Evolutionary conservation across 1,140 invertebrate genomes (phyloP), one percentile per base, ranked within the genome.

Genomic region (Thalassaphorura encarpata): DNA sequence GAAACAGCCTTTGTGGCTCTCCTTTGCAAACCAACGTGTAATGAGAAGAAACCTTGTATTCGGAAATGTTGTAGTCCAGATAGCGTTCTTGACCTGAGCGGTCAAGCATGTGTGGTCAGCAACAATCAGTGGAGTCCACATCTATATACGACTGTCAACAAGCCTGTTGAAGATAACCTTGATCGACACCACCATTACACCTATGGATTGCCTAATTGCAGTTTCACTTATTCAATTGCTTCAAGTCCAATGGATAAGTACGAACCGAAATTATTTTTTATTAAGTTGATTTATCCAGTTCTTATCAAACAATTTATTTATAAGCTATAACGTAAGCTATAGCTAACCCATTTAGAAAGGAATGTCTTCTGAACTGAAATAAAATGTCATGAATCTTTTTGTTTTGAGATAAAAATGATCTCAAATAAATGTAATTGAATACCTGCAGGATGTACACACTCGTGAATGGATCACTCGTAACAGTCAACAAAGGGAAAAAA

Each of bases 21-120:
- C 5, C 13, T 65, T 2, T 65, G 63, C 33, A 39, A 49, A 18
- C 63, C 63, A 5, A 11, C 27, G 13, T 65, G 63, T 24, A 43
- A 54, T 45, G 63, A 58, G 15, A 28, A 27, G 3, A 28, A 52
- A 15, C 63, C 63, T 13, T 65, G 63, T 48, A 39, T 65, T 15
- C 41, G 60, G n/a, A 65, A 65, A 52, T 65, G 63, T 31, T 65
- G 63, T 36, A n/a, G 26, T 23, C 51, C 52, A n/a, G 59, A 58
- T 15, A 41, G 23, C n/a, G 48, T 62, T 8, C 23, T 65, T 5
- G 47, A 50, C 6, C 19, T 6, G 24, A 23, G 3, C 54, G 60
- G 21, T 47, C 33, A 4, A 54, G 50, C n/a, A 2, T 64, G 62
- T 36, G 47, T 53, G n/a, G 26, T 18, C 1, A 51, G 39, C 21